These are phyloP conservation scores for Conopomorpha cramerella DNA, from an alignment of 1,140 invertebrate genomes.

Conservation along the genomic window DNA sequence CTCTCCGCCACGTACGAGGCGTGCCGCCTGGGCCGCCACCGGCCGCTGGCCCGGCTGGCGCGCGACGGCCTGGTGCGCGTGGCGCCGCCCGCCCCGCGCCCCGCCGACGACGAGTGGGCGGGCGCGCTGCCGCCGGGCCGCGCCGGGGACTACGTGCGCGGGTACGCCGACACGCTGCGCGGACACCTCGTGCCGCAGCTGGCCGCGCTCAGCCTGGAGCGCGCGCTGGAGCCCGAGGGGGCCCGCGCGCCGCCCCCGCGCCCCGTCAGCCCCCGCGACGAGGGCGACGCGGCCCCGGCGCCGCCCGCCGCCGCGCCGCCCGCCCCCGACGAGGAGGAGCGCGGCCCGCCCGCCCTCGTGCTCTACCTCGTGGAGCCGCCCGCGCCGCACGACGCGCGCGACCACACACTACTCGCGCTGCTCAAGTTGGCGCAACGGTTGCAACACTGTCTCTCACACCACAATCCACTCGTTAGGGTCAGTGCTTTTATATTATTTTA, in stretches of 20 bases:
- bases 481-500: no score
- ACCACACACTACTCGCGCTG: slow-evolving; percentile 51
- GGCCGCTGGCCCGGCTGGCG: slow-evolving; percentile 80
- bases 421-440: slow-evolving; percentile 26
- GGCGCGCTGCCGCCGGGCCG: slow-evolving; percentile 79
- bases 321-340: slow-evolving; percentile 72
- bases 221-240: slow-evolving; percentile 66
- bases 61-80: slow-evolving; percentile 90
- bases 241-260: slow-evolving; percentile 73
- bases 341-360: slow-evolving; percentile 84
- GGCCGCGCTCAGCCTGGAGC: slow-evolving; percentile 79
- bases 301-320: slow-evolving; percentile 16
- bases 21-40: slow-evolving; percentile 88
- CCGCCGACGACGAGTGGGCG: slow-evolving; percentile 87
- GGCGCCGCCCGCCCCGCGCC: slow-evolving; percentile 79
- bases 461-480: slow-evolving; percentile 42
- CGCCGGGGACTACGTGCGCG: slow-evolving; percentile 78
- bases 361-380: slow-evolving; percentile 97
- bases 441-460: slow-evolving; percentile 25
- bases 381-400: slow-evolving; percentile 61
- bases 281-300: slow-evolving; percentile 14
- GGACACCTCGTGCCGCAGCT: slow-evolving; percentile 82
- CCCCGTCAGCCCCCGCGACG: slow-evolving; percentile 42
- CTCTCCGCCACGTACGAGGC: slow-evolving; percentile 91
- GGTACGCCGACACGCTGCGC: slow-evolving; percentile 79